Conservation (phyloP, 1,140 invertebrate species). For the Plutomurus gul region DNA sequence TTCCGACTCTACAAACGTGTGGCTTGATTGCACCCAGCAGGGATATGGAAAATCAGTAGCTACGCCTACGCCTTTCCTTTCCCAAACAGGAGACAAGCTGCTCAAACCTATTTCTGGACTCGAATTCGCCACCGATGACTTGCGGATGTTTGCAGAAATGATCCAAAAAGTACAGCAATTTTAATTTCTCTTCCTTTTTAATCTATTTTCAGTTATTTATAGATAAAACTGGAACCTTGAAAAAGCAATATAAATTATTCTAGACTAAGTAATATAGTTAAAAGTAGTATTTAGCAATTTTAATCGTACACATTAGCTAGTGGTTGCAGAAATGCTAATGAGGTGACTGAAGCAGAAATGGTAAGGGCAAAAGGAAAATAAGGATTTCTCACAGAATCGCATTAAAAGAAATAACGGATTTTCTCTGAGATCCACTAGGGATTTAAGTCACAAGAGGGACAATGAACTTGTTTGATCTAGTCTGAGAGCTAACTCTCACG, state of each 20-base stretch:
- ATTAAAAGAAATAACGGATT: not conserved
- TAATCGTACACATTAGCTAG: no score
- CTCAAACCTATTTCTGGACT: conserved; percentile 59
- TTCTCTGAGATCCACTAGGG: not conserved
- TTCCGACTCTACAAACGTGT: not conserved
- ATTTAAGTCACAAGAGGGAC: not conserved
- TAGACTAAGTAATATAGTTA: no score
- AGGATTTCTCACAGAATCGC: not conserved
- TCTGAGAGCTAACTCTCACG: no score
- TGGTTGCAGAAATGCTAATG: no score
- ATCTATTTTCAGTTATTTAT: no score
- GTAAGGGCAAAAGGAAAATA: not conserved
- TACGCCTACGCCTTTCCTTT: not conserved
- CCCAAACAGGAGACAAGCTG: conserved; percentile 52
- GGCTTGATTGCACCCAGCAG: no score
- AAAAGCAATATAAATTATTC: no score
- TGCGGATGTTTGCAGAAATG: conserved; percentile 63
- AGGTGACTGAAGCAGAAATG: no score
- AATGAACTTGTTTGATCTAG: conserved; percentile 27
- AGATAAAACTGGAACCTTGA: no score
- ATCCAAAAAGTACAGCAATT: conserved; percentile 59
- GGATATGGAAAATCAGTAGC: not conserved
- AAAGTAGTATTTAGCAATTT: no score
- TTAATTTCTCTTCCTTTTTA: no score
- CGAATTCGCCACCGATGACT: conserved; percentile 60